Evolutionary conservation across 2,797 vertebrate genomes (phyloP), one percentile per base, ranked within the genome.

Genomic region (Silurus aristotelis): DNA sequence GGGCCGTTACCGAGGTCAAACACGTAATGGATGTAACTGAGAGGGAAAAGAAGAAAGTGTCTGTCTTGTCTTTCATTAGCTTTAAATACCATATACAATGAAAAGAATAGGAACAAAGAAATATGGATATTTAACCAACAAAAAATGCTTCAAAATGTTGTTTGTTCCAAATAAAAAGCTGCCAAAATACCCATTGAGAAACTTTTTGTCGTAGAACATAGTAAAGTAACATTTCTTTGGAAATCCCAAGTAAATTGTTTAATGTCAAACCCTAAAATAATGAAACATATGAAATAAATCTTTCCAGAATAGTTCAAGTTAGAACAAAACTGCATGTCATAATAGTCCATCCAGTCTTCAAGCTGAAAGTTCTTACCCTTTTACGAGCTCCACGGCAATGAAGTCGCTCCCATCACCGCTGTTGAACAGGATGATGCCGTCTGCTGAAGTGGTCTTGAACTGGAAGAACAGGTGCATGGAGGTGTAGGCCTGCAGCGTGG

Each of bases 391-490:
- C 12, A 99, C 97, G 9, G 98, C 97, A 0, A 99, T 99, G 77
- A 99, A 99, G 88, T 99, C 98, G 73, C 97, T 99, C 85, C 98
- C 98, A 12, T 99, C 98, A 19, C 98, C 98, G 0, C 97, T 99
- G 89, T 99, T 99, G 92, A 98, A 99, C 83, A 99, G 95, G 81
- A 99, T 99, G 93, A 99, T 98, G 38, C 98, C 98, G 2, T 99
- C 97, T 0, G 98, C 92, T 1, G 97, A 97, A 7, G 97, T 99
- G 90, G 98, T 99, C 93, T 99, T 99, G 94, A 99, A 99, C 94
- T 99, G 98, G 93, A 99, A 99, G 94, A 99, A 99, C 87, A 99
- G 97, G 92, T 99, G 98, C 98, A 99, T 99, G 90, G 98, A 99
- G 1, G 97, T 96, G 84, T 99, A 99, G 87, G 98, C 98, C 93